Conservation (phyloP, 2,797 vertebrate genomes). For the Sitta carolinensis region DNA sequence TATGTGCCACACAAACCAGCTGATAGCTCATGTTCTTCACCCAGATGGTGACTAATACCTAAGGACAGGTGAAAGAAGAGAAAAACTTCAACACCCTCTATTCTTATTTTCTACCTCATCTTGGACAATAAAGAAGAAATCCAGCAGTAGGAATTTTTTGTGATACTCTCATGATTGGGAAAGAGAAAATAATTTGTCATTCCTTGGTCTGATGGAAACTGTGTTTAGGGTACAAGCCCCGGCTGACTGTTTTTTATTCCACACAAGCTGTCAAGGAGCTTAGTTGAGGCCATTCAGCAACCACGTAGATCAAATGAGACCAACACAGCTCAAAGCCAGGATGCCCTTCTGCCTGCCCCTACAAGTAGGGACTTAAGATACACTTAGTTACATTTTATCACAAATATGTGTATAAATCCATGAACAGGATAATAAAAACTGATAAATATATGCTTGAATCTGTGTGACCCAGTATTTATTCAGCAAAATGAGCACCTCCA, state of each 20-base stretch:
- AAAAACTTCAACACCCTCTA: conserved; percentile 26
- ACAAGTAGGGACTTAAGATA: background rate
- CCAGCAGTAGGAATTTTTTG: conserved; percentile 34
- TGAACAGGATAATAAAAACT: conserved; percentile 72
- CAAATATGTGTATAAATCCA: conserved; percentile 67
- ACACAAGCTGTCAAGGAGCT: conserved; percentile 44
- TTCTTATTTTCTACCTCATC: background rate
- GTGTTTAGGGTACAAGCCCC: conserved; percentile 38
- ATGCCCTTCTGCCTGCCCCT: background rate
- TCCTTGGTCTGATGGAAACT: conserved; percentile 51
- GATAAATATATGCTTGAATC: conserved; percentile 66
- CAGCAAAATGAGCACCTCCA: conserved; percentile 61
- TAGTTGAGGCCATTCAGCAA: conserved; percentile 25
- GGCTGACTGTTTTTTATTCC: conserved; percentile 52
- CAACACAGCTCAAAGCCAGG: background rate
- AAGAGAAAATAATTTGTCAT: conserved; percentile 69
- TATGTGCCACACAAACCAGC: background rate
- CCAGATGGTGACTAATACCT: conserved; percentile 42
- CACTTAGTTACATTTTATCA: background rate
- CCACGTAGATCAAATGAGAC: conserved; percentile 2
- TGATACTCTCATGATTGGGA: conserved; percentile 50
- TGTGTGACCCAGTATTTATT: conserved; percentile 64
- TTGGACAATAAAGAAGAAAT: conserved; percentile 35
- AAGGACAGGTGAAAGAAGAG: conserved; percentile 47
- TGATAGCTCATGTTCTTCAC: background rate